Evolutionary conservation across 2,888 invertebrate species (phyloP), one percentile per base, ranked within the genome.

Genomic region (Agapostemon virescens): DNA sequence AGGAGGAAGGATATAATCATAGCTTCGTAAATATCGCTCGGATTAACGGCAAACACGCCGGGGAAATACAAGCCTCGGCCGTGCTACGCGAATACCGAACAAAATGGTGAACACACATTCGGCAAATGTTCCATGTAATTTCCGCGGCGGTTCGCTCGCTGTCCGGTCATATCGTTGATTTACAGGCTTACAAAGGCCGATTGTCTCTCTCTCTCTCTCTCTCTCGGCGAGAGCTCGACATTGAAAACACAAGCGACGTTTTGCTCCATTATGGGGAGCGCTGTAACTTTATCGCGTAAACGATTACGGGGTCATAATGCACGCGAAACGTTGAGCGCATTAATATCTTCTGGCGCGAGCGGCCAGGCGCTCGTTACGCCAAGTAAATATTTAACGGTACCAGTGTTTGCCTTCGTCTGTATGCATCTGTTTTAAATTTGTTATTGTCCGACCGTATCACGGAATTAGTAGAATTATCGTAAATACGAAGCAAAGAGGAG

Each of bases 121-220:
- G 36, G 52, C 38, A 70, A 71, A 81, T 71, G 67, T 63, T 67
- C 40, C 66, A 23, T 67, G 81, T 74, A 78, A 81, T 70, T 61
- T 81, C 30, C 58, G 42, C 17, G 38, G 38, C n/a, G 42, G 66
- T 38, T 74, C 68, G 40, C 61, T 68, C 49, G 52, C 42, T 30
- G 17, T 23, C 36, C 33, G 58, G 69, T 69, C 61, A 30, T 73
- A 69, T 38, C 55, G 72, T 49, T 79, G 79, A 78, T 78, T 80
- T 69, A 69, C 64, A 72, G 45, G 72, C 55, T 78, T 78, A 78
- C 79, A 66, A 49, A 80, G 52, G 26, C 15, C 52, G 72, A 73
- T 23, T 64, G 69, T 69, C 17, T 36, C 38, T n/a, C n/a, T n/a
- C n/a, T n/a, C n/a, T n/a, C n/a, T n/a, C n/a, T n/a, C n/a, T n/a